Base-by-base conservation (phyloP, 1,140 invertebrate species). In the Temnothorax curvispinosus region DNA sequence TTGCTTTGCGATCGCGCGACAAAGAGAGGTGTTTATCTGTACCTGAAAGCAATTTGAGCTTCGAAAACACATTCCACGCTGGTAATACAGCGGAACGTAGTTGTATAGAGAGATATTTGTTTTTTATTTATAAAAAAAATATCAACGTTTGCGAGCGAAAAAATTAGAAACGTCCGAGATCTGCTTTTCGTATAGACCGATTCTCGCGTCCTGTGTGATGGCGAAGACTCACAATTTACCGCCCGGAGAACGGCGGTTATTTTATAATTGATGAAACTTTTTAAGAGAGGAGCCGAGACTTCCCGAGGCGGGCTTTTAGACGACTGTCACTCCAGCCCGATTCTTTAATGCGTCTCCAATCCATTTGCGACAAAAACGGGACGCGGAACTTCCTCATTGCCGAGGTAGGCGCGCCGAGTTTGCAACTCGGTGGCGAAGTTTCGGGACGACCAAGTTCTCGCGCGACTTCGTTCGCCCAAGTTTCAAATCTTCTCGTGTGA, bases 341-440 rank as follows among this genome's bases (percentile, higher is more conserved):
- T 56, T 69, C 35, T 67, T 67, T 87, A 75, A 87, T 60, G 21
- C 69, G 6, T 52, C 64, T 75, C 82, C 58, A 82, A 71, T 87
- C 67, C 75, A 71, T 88, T 41, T 6, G 58, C 32, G 32, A 35
- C 56, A 60, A 88, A 41, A 50, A 62, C 21, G 50, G 27, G 27
- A 1, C 50, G 41, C 1, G 41, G 54, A 88, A 85, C 32, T 62
- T 76, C 54, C 18, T n/a, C 32, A 38, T 18, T 15, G 21, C 18
- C 21, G 74, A 65, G 32, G 72, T 50, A 60, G 58, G 8, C 38
- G 54, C 15, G 38, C n/a, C 35, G 32, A 80, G 69, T 88, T 88
- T 78, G 60, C 52, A 69, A 75, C 58, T 60, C 15, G 27, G 44
- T 21, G 65, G 44, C 32, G 65, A 85, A 86, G 87, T 85, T 69